Percentiles rank a stretch among this genome's conserved stretches.
phyloP scores from a whole-genome alignment of 2,113 vertebrate genomes.

The Prietella phreatophila region DNA sequence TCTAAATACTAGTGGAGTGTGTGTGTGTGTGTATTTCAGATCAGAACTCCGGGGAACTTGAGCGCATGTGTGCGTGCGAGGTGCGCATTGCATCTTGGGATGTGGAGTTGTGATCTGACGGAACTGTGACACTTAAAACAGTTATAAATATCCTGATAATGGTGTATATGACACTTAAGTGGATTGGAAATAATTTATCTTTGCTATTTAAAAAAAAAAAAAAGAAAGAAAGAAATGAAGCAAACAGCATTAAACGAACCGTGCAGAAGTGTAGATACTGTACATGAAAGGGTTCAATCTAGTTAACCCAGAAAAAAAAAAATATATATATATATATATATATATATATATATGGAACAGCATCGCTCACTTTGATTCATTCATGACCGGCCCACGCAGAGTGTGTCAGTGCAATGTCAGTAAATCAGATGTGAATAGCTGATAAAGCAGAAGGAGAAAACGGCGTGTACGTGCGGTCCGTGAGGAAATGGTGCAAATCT shows the following conservation, averaged over 20 bases:
- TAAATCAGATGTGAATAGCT: conserved; percentile 36
- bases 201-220: not conserved
- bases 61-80: no score
- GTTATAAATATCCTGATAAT: not conserved
- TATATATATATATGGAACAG: not conserved
- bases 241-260: not conserved
- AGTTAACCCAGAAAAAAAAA: not conserved
- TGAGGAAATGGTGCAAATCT: not conserved
- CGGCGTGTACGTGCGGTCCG: not conserved
- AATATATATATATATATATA: no score
- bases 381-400: conserved; percentile 29
- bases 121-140: not conserved
- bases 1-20: no score
- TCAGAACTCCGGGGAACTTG: no score
- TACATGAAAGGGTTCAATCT: not conserved
- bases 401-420: conserved; percentile 28
- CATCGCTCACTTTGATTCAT: conserved; percentile 41
- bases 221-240: not conserved
- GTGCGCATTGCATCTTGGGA: no score
- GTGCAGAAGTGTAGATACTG: not conserved
- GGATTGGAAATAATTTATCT: not conserved
- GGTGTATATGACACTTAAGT: not conserved
- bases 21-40: no score
- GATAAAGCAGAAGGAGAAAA: conserved; percentile 23
- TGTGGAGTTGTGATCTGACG: no score